Conservation (phyloP, 2,888 invertebrate genomes). For the Stegana nigrithorax region DNA sequence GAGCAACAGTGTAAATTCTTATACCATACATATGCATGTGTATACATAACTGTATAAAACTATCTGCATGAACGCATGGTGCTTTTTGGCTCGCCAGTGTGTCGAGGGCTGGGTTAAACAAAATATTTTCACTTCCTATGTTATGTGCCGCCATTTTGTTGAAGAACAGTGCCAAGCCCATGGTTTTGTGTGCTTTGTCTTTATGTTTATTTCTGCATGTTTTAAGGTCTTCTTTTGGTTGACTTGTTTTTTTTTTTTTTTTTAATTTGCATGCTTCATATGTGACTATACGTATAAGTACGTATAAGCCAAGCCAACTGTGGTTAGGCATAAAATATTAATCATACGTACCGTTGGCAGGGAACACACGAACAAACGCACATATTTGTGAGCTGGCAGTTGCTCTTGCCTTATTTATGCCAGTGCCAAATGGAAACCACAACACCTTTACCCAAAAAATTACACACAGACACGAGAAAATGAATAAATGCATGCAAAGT, state of each 20-base stretch:
- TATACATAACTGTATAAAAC: too few relatives aligned
- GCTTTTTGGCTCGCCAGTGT: constrained; percentile 6
- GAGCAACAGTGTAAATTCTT: too few relatives aligned
- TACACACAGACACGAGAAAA: too few relatives aligned
- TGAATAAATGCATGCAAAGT: too few relatives aligned
- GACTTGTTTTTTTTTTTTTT: constrained; percentile 36
- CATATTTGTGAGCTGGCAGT: too few relatives aligned
- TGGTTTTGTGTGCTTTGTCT: background rate
- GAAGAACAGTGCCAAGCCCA: background rate
- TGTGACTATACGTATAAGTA: constrained; percentile 42
- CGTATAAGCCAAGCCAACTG: constrained; percentile 54
- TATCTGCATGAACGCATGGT: too few relatives aligned
- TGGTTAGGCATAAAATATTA: constrained; percentile 58
- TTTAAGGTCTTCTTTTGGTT: background rate
- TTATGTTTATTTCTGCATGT: constrained; percentile 26
- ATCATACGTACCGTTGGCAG: constrained; percentile 33
- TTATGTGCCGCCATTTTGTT: background rate
- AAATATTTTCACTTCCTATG: constrained; percentile 6
- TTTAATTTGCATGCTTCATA: constrained; percentile 63
- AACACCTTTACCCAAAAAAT: too few relatives aligned
- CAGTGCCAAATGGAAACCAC: too few relatives aligned
- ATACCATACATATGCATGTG: too few relatives aligned
- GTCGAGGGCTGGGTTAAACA: constrained; percentile 49
- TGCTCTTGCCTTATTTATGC: too few relatives aligned
- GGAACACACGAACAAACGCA: too few relatives aligned